These are phyloP conservation scores for Actinernus sp. DNA, from an alignment of 92 coral and sea anemone genomes.

Conservation along the genomic window DNA sequence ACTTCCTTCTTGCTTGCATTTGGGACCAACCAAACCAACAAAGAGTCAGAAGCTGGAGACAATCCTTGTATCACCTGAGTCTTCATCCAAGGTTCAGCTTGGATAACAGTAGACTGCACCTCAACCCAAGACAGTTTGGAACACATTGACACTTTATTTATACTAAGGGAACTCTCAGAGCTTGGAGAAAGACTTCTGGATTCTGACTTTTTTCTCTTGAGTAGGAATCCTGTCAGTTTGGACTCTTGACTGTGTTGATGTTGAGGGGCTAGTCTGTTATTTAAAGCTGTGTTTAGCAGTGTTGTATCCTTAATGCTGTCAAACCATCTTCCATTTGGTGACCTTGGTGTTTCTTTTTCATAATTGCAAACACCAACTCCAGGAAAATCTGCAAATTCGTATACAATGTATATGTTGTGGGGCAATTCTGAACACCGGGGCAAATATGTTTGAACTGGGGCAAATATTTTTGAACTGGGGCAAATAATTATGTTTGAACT, in stretches of 20 bases:
- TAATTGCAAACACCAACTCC: no score
- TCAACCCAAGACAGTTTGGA: constrained; percentile 3
- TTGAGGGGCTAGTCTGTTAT: not conserved
- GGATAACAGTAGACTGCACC: constrained; percentile 16
- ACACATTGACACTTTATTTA: not conserved
- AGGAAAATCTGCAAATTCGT: no score
- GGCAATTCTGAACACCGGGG: no score
- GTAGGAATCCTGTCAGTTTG: constrained; percentile 21
- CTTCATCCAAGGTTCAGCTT: constrained; percentile 49
- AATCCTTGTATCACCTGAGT: constrained; percentile 20
- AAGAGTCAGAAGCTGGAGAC: constrained; percentile 54
- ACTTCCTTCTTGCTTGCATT: not conserved
- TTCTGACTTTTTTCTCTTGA: constrained; percentile 32
- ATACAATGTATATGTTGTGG: no score
- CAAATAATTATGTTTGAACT: no score
- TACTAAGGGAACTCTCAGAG: constrained; percentile 23
- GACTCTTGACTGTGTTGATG: not conserved
- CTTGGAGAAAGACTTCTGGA: constrained; percentile 27
- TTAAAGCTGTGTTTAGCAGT: not conserved
- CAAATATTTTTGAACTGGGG: no score
- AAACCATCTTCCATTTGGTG: no score
- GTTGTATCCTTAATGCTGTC: not conserved
- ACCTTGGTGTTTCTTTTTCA: no score
- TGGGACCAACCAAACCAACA: constrained; percentile 35
- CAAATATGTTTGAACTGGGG: no score